phyloP scores from a whole-genome alignment of 2,113 vertebrate genomes.

The Tragulus kanchil region DNA sequence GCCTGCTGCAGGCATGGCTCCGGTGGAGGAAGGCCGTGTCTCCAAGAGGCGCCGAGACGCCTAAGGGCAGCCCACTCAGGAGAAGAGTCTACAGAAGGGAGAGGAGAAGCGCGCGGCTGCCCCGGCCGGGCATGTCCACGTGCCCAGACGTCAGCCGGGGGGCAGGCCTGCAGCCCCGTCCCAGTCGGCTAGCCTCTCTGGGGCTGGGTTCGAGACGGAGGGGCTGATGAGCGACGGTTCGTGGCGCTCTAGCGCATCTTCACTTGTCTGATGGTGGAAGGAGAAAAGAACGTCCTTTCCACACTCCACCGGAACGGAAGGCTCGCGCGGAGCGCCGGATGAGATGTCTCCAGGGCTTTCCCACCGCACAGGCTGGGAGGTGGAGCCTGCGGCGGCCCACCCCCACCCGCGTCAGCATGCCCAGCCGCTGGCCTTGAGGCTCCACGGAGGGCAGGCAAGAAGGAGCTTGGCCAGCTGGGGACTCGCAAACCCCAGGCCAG shows the following conservation, averaged over 20 bases:
- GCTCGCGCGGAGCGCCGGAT: fast-evolving
- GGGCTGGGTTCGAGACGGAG: neutral
- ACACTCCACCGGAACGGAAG: neutral
- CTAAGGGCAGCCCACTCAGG: neutral
- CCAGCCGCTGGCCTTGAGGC: neutral
- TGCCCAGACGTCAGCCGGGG: no score
- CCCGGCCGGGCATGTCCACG: neutral
- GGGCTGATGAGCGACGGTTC: neutral
- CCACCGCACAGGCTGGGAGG: fast-evolving
- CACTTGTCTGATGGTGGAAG: neutral
- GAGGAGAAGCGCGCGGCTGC: neutral
- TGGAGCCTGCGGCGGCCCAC: no score
- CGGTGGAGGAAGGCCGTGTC: neutral
- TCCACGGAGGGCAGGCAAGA: no score
- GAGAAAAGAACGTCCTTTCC: neutral
- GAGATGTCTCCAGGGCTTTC: neutral
- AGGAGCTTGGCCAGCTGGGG: neutral
- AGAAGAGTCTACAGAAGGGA: neutral
- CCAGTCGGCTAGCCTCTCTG: neutral
- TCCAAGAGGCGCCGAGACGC: neutral
- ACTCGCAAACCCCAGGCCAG: neutral
- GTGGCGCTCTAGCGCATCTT: neutral
- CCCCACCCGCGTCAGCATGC: fast-evolving
- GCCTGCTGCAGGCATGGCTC: neutral
- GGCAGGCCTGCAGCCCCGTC: neutral